phyloP scores from a whole-genome alignment of 2,888 invertebrate genomes.

The Yponomeuta plumbellus region DNA sequence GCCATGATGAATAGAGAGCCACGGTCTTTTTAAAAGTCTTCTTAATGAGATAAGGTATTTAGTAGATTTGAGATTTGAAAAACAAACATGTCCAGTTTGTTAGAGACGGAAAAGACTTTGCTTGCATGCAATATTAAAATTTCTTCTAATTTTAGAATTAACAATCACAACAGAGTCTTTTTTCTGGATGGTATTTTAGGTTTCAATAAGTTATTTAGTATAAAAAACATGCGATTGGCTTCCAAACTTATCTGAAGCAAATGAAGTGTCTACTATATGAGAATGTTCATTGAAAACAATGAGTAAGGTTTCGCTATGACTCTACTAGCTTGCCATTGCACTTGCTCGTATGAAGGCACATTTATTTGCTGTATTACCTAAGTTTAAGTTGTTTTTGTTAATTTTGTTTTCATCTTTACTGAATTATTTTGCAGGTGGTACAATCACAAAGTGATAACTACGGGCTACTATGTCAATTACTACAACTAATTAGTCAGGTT shows the following conservation, averaged over 20 bases:
- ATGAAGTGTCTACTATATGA: slow-evolving; percentile 45
- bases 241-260: slow-evolving; percentile 65
- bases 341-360: not conserved
- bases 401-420: not conserved
- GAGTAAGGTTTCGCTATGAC: slow-evolving; percentile 76
- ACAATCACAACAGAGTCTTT: not conserved
- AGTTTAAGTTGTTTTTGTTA: not conserved
- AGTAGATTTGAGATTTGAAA: not conserved
- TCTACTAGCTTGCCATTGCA: slow-evolving; percentile 70
- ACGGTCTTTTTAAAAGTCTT: not conserved
- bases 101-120: not conserved
- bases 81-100: not conserved
- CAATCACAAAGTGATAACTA: no score
- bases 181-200: not conserved
- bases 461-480: no score
- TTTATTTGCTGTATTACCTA: not conserved
- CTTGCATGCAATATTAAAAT: not conserved
- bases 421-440: no score
- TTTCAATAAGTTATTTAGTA: not conserved
- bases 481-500: no score
- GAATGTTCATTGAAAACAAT: slow-evolving; percentile 40
- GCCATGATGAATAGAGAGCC: not conserved
- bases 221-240: slow-evolving; percentile 59
- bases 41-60: not conserved
- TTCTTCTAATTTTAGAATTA: not conserved